These are phyloP conservation scores for Tricholaema leucomelas DNA, from an alignment of 2,113 vertebrate genomes.

Conservation along the genomic window DNA sequence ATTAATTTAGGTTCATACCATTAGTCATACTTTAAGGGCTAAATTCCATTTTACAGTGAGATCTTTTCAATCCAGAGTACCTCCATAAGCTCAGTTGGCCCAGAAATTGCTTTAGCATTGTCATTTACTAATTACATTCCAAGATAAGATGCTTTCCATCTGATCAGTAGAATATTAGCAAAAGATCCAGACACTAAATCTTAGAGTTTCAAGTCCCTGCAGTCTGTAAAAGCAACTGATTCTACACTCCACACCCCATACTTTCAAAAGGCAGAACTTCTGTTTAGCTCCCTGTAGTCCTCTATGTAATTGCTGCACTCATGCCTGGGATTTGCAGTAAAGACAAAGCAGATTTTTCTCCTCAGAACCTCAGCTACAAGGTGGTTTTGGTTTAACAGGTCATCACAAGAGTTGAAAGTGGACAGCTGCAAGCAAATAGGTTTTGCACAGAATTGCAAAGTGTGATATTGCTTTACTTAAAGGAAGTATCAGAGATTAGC, in stretches of 20 bases:
- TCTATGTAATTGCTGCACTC: background rate
- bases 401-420: background rate
- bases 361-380: background rate
- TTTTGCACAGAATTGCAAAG: background rate
- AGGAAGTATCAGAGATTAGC: background rate
- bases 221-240: background rate
- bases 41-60: constrained; percentile 21
- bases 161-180: background rate
- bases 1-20: background rate
- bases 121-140: constrained; percentile 15
- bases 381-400: background rate
- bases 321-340: background rate
- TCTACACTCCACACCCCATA: background rate
- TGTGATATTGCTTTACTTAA: background rate
- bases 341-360: background rate
- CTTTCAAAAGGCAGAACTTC: background rate
- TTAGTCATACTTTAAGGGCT: background rate
- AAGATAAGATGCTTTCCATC: constrained; percentile 7
- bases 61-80: background rate
- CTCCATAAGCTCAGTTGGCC: background rate
- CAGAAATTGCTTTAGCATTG: constrained; percentile 26
- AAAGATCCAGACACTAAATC: constrained; percentile 3
- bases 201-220: background rate
- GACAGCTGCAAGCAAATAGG: background rate
- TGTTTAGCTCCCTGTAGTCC: background rate